Percentiles rank a stretch among this genome's conserved stretches.
phyloP scores from a whole-genome alignment of 2,888 invertebrate genomes.

The Chelonus formosanus region DNA sequence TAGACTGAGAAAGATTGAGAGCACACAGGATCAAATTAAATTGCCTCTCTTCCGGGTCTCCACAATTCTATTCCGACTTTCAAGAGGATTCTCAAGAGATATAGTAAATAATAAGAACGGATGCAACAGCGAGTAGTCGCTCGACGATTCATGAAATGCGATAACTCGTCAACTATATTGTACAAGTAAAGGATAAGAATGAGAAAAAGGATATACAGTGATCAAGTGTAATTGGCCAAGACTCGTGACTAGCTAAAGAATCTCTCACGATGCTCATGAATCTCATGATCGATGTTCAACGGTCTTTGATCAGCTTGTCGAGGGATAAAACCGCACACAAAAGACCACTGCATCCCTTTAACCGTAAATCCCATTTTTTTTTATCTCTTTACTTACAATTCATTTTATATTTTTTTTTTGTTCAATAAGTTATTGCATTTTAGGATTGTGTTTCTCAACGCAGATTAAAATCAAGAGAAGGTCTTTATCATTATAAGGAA shows the following conservation, averaged over 20 bases:
- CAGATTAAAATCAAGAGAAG: too few species aligned
- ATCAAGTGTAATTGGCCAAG: slow-evolving; percentile 25
- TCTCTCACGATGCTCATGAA: slow-evolving; percentile 27
- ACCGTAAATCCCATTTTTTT: not conserved
- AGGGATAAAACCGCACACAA: slow-evolving; percentile 5
- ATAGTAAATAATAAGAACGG: slow-evolving; percentile 24
- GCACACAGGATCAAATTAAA: slow-evolving; percentile 25
- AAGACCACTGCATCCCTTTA: not conserved
- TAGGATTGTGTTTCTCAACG: too few species aligned
- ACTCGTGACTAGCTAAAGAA: slow-evolving; percentile 28
- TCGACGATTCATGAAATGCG: slow-evolving; percentile 32
- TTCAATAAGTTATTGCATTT: too few species aligned
- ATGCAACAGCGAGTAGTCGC: slow-evolving; percentile 24
- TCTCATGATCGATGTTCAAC: slow-evolving; percentile 28
- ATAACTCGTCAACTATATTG: slow-evolving; percentile 23
- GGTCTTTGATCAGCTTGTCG: slow-evolving; percentile 9
- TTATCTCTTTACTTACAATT: not conserved
- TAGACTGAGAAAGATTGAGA: slow-evolving; percentile 8
- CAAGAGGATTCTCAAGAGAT: slow-evolving; percentile 7
- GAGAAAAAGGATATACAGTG: not conserved
- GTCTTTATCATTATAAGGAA: too few species aligned
- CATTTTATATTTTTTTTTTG: not conserved
- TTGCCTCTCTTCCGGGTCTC: slow-evolving; percentile 21
- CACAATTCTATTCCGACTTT: slow-evolving; percentile 22
- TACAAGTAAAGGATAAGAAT: slow-evolving; percentile 13